Evolutionary conservation across 2,888 invertebrate species (phyloP), one percentile per base, ranked within the genome.

Genomic region (Bombylius discolor): DNA sequence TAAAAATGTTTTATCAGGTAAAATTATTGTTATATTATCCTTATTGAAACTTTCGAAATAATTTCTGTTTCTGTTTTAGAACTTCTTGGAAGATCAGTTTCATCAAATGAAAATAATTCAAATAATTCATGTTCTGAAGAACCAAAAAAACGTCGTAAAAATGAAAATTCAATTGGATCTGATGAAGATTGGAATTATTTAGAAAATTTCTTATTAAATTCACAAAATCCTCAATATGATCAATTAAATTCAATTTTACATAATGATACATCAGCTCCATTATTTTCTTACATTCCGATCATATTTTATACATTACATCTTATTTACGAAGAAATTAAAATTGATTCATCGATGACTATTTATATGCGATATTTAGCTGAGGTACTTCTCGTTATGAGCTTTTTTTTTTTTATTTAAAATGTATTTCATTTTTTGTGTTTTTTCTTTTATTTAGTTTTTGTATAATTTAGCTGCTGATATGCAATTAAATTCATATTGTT

Each of bases 271-370:
- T 81, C 80, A 58, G 81, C 87, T 0, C 69, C 83, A 1, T 73
- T 94, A 4, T 92, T 89, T 64, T 79, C 83, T 0, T 82, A 85
- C 64, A 80, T 89, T 12, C 79, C 87, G 7, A 78, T 87, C 53
- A 78, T 94, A 39, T 78, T 93, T 56, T 90, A 84, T 68, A 80
- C 87, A 0, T 76, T 96, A 44, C 96, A 96, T 75, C 76, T 96
- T 39, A 78, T 94, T 0, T 95, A 95, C 66, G 95, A 96, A 78
- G 94, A 95, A 67, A 76, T 91, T 5, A 95, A 95, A 68, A 70
- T 95, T 56, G 87, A 91, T 65, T 79, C 81, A 0, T 74, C 88
- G 0, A 74, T 87, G 62, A 79, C 80, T 50, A 82, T 82, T 56
- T 83, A 86, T 62, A 70, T 90, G 59, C 79, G 81, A 54, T 77